These are phyloP conservation scores for Sebastes trivittatus DNA, from an alignment of 2,797 vertebrate species.

Conservation along the genomic window DNA sequence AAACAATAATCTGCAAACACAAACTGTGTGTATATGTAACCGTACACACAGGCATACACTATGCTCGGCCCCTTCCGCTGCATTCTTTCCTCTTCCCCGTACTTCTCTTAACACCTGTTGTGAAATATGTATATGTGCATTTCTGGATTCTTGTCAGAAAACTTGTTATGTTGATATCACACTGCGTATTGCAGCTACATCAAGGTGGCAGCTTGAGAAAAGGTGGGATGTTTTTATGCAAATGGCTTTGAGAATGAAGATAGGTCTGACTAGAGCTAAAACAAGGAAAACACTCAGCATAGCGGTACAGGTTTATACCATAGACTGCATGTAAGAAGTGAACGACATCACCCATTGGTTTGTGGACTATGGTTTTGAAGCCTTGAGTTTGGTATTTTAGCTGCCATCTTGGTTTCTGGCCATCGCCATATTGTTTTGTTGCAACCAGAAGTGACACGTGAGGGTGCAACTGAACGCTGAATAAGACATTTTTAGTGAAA, in stretches of 20 bases:
- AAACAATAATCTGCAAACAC: constrained; percentile 43
- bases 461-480: too few relatives aligned
- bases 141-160: constrained; percentile 71
- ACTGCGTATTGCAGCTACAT: constrained; percentile 62
- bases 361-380: background rate
- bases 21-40: constrained; percentile 4
- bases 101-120: constrained; percentile 71
- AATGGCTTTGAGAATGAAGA: constrained; percentile 46
- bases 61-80: background rate
- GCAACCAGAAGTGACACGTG: background rate
- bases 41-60: background rate
- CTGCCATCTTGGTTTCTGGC: too few relatives aligned
- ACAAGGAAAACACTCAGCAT: constrained; percentile 5
- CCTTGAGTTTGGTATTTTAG: background rate
- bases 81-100: constrained; percentile 26
- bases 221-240: constrained; percentile 72
- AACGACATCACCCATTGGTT: background rate
- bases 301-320: constrained; percentile 25
- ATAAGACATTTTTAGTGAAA: too few relatives aligned
- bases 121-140: constrained; percentile 76
- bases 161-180: constrained; percentile 77
- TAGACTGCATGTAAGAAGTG: background rate
- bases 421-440: background rate
- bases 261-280: constrained; percentile 16
- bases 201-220: constrained; percentile 70